Conservation (phyloP, 2,888 invertebrate genomes). For the Esperia sulphurella region DNA sequence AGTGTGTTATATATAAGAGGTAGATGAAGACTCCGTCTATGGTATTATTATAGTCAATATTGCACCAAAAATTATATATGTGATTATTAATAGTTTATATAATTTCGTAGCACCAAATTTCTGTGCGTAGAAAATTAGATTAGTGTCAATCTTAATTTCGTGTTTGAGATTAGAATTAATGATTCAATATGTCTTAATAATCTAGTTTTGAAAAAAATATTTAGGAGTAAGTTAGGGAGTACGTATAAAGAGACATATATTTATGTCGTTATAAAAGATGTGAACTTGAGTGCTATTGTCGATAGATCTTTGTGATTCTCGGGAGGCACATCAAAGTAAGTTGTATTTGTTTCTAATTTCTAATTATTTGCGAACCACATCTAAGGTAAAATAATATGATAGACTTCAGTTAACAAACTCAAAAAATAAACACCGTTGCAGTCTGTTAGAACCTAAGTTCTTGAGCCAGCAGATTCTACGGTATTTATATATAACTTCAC, state of each 20-base stretch:
- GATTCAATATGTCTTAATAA: background rate
- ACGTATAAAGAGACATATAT: background rate
- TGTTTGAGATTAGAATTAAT: constrained; percentile 4
- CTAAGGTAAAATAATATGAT: background rate
- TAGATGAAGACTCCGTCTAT: constrained; percentile 19
- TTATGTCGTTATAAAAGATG: constrained; percentile 32
- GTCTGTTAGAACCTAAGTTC: constrained; percentile 71
- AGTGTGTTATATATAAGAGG: background rate
- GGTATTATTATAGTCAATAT: constrained; percentile 24
- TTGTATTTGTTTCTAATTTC: constrained; percentile 9
- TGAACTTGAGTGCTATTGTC: constrained; percentile 38
- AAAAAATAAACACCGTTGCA: constrained; percentile 55
- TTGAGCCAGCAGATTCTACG: constrained; percentile 71
- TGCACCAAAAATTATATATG: constrained; percentile 27
- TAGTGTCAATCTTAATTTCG: constrained; percentile 8
- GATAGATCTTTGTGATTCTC: constrained; percentile 49
- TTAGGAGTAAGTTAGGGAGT: background rate
- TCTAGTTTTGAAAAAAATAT: constrained; percentile 7
- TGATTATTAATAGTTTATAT: constrained; percentile 13
- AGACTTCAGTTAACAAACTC: constrained; percentile 12
- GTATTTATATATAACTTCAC: constrained; percentile 43
- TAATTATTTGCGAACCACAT: constrained; percentile 12
- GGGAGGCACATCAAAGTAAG: constrained; percentile 64
- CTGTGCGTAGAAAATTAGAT: constrained; percentile 20
- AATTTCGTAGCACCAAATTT: constrained; percentile 26